Evolutionary conservation across 2,888 invertebrate species (phyloP).

Genomic region (Drosophila macrospina): DNA sequence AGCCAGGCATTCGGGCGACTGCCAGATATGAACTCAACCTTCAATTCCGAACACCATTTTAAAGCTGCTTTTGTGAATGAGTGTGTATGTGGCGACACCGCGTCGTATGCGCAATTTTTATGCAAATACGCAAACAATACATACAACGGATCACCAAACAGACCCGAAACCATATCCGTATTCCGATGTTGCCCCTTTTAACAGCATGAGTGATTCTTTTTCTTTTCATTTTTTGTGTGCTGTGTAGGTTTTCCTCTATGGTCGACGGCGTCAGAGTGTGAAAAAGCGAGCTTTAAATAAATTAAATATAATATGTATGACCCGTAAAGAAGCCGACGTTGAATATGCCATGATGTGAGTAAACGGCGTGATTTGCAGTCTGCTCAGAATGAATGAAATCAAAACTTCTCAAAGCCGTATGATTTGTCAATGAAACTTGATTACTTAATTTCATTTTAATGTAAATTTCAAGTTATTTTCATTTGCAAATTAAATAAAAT

Average conservation of each 20-base stretch:
- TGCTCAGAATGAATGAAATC: conserved; percentile 20
- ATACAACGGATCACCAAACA: conserved; percentile 58
- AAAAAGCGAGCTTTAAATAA: conserved; percentile 75
- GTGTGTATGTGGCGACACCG: conserved; percentile 24
- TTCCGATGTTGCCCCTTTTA: conserved; percentile 44
- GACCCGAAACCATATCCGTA: conserved; percentile 53
- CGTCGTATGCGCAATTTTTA: conserved; percentile 74
- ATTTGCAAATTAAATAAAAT: neutral
- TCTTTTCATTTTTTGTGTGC: conserved; percentile 3
- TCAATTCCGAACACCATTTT: conserved; percentile 36
- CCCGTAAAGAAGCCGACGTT: conserved; percentile 8
- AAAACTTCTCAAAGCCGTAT: conserved; percentile 11
- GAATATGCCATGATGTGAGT: conserved; percentile 26
- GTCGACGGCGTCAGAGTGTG: conserved; percentile 59
- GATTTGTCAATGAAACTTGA: conserved; percentile 8
- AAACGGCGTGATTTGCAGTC: conserved; percentile 38
- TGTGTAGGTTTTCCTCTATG: conserved; percentile 34
- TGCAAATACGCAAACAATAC: conserved; percentile 74
- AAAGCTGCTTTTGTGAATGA: conserved; percentile 32
- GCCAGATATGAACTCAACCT: conserved; percentile 41
- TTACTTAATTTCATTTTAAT: neutral
- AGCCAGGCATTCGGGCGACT: conserved; percentile 21
- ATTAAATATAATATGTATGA: conserved; percentile 61
- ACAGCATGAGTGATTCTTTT: conserved; percentile 43
- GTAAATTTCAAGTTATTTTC: neutral